Percentiles rank a stretch among this genome's conserved stretches.
phyloP scores from a whole-genome alignment of 2,888 invertebrate genomes.

The Drosophila tanythrix region DNA sequence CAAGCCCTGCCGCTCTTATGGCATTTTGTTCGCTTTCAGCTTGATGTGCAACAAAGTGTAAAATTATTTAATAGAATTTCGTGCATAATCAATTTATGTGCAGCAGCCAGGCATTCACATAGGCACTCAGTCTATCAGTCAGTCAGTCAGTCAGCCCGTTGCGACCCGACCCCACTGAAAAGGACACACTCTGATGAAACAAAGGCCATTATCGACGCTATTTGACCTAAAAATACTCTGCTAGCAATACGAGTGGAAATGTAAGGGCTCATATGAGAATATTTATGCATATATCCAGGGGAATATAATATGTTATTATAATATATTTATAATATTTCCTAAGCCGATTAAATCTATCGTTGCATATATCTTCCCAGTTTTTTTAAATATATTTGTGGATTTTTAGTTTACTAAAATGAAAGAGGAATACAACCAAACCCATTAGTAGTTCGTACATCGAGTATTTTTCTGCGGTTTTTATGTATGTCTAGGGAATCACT shows the following conservation, averaged over 20 bases:
- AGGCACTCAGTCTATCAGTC: slow-evolving; percentile 33
- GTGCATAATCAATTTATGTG: slow-evolving; percentile 82
- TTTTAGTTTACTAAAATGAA: neutral
- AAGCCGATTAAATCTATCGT: neutral
- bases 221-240: slow-evolving; percentile 34
- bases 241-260: neutral
- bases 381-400: neutral
- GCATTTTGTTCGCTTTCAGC: slow-evolving; percentile 76
- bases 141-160: slow-evolving; percentile 22
- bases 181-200: slow-evolving; percentile 51
- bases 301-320: neutral
- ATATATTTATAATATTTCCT: neutral
- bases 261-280: neutral
- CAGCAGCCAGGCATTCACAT: slow-evolving; percentile 67
- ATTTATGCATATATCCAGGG: neutral
- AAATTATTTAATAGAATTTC: slow-evolving; percentile 81
- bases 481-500: neutral
- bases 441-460: neutral
- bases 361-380: neutral
- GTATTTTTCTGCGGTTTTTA: neutral
- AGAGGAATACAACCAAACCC: neutral
- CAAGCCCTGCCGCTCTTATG: slow-evolving; percentile 63
- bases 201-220: slow-evolving; percentile 30
- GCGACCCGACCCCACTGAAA: slow-evolving; percentile 42
- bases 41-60: slow-evolving; percentile 81